These are phyloP conservation scores for Leucopternis melanops DNA, from an alignment of 2,113 vertebrate genomes.

Conservation along the genomic window DNA sequence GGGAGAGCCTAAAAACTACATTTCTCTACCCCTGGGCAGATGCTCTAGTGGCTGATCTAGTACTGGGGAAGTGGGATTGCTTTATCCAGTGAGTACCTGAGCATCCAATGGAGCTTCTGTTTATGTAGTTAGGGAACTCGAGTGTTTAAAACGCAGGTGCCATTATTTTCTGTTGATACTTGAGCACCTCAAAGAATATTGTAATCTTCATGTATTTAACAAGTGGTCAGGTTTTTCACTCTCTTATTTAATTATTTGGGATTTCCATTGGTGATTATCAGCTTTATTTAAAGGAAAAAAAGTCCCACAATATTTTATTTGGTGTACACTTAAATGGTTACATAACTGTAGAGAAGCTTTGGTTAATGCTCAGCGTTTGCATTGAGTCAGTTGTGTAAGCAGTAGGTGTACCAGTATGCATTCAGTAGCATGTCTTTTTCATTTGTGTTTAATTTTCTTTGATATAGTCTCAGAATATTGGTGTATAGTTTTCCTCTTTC, in stretches of 20 bases:
- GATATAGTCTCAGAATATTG: not conserved
- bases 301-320: not conserved
- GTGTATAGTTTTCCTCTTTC: not conserved
- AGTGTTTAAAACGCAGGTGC: not conserved
- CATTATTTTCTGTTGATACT: not conserved
- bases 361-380: not conserved
- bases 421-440: not conserved
- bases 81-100: not conserved
- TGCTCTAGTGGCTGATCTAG: not conserved
- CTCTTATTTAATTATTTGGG: not conserved
- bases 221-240: not conserved
- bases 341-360: not conserved
- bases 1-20: not conserved
- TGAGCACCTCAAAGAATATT: not conserved
- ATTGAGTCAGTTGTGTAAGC: not conserved
- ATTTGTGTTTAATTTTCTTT: not conserved
- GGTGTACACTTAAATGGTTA: not conserved
- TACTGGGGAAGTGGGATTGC: not conserved
- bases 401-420: accelerated
- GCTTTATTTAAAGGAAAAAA: not conserved
- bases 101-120: not conserved
- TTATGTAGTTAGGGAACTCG: not conserved
- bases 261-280: not conserved
- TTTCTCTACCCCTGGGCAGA: not conserved
- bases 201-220: not conserved